Evolutionary conservation across 2,113 vertebrate genomes (phyloP).

Genomic region (Phaetusa simplex): DNA sequence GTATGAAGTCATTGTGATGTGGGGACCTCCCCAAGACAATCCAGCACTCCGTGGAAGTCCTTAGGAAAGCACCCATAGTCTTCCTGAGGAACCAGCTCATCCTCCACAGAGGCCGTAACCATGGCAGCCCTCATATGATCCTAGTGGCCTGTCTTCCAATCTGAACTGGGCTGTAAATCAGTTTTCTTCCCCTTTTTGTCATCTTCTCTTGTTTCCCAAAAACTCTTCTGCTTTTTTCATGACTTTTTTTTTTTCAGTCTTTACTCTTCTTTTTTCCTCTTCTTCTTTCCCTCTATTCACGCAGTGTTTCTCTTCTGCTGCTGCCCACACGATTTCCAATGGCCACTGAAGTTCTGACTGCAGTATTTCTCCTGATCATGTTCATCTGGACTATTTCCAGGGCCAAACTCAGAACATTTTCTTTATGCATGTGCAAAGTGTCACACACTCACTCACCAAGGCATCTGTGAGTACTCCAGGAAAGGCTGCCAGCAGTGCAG

Average conservation of each 20-base stretch:
- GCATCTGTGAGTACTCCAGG: not conserved
- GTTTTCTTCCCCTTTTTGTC: not conserved
- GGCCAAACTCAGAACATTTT: not conserved
- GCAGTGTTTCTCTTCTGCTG: not conserved
- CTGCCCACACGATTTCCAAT: not conserved
- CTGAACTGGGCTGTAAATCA: not conserved
- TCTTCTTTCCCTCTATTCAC: not conserved
- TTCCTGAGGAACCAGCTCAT: not conserved
- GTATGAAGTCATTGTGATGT: not conserved
- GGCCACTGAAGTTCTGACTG: not conserved
- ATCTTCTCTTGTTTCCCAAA: not conserved
- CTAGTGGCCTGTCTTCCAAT: not conserved
- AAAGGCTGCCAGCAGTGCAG: not conserved
- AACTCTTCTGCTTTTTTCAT: not conserved
- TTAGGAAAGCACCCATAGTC: not conserved
- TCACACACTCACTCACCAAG: not conserved
- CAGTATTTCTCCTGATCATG: not conserved
- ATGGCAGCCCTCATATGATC: accelerated
- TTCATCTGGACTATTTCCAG: not conserved
- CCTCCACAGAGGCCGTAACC: not conserved
- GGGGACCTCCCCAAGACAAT: accelerated
- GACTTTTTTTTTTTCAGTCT: not conserved
- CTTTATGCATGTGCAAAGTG: not conserved
- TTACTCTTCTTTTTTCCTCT: not conserved
- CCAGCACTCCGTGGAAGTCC: not conserved